These are phyloP conservation scores for Drosophila anomelani DNA, from an alignment of 2,888 invertebrate genomes.

Conservation along the genomic window DNA sequence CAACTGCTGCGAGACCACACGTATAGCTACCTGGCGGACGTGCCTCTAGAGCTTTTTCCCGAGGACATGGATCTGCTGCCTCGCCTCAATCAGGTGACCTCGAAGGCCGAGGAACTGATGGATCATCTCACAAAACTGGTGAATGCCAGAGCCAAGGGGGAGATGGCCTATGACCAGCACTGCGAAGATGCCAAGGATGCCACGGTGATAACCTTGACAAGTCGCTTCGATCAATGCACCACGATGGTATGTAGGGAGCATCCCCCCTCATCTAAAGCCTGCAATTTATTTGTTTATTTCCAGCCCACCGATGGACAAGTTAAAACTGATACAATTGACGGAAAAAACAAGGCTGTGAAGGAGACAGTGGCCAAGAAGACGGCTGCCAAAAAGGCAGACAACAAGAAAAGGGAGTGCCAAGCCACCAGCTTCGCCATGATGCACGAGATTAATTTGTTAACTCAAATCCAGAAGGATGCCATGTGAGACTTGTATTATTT, in stretches of 20 bases:
- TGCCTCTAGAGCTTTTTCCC: background rate
- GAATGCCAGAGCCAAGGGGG: background rate
- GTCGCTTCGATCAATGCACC: background rate
- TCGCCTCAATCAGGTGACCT: background rate
- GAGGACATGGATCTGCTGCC: background rate
- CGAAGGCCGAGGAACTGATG: background rate
- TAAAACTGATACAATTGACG: no score
- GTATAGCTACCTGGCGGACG: background rate
- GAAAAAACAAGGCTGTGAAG: no score
- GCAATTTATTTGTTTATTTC: background rate
- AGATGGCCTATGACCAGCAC: background rate
- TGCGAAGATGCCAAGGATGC: background rate
- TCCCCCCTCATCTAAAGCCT: background rate
- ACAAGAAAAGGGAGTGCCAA: no score
- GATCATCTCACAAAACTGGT: accelerated
- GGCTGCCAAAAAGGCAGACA: no score
- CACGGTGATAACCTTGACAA: no score
- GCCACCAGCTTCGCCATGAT: no score
- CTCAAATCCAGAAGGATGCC: no score
- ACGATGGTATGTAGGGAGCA: background rate
- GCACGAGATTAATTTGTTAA: background rate
- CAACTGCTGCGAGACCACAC: background rate
- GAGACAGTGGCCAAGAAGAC: background rate
- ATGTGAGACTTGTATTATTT: background rate
- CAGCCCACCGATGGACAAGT: background rate